A percentile compares a stretch with the other conserved stretches of the same genome.
phyloP scores from a whole-genome alignment of 2,888 invertebrate species.

The Cephus runcator region DNA sequence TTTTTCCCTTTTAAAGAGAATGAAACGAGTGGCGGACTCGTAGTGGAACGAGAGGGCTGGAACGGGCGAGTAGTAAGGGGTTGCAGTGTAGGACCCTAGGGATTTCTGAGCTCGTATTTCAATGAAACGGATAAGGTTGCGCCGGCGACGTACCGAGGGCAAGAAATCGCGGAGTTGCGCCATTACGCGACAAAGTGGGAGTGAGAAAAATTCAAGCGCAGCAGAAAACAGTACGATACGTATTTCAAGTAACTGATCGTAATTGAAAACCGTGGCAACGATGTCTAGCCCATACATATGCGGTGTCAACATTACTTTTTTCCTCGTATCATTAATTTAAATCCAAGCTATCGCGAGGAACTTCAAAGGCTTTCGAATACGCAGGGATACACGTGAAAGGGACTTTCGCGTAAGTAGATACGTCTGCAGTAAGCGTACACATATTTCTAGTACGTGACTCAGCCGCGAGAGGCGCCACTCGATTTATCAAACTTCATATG shows the following conservation, averaged over 20 bases:
- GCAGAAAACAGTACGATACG: background rate
- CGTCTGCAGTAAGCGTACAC: background rate
- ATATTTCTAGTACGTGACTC: background rate
- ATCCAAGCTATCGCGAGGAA: background rate
- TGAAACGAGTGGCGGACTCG: background rate
- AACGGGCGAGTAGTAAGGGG: background rate
- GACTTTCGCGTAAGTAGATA: background rate
- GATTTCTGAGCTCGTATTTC: background rate
- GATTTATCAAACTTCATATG: constrained; percentile 3
- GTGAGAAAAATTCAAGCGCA: background rate
- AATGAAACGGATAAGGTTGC: background rate
- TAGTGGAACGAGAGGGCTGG: background rate
- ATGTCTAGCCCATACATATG: background rate
- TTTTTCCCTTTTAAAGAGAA: background rate
- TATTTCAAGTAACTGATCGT: background rate
- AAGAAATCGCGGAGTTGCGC: background rate
- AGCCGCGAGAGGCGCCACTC: background rate
- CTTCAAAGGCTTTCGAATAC: background rate
- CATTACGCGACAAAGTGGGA: background rate
- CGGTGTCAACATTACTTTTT: background rate
- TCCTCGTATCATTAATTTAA: background rate
- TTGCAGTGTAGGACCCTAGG: background rate
- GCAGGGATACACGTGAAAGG: background rate
- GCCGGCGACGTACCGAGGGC: background rate
- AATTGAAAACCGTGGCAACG: background rate